Percentiles rank a stretch among this genome's conserved stretches.
phyloP scores from a whole-genome alignment of 2,797 vertebrate species.

The Gorsachius magnificus region DNA sequence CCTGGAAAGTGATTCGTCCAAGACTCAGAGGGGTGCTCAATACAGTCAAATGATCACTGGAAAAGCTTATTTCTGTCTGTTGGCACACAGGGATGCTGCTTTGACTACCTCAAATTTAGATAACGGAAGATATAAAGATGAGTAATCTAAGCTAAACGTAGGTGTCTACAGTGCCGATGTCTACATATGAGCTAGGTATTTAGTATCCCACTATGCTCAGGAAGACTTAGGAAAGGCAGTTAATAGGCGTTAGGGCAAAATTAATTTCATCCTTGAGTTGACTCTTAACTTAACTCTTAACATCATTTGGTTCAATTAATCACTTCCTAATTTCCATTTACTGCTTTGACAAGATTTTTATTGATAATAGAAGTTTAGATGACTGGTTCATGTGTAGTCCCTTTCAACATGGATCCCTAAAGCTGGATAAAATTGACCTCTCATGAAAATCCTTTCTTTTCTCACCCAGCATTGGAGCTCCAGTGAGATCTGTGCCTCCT shows the following conservation, averaged over 20 bases:
- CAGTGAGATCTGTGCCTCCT: background rate
- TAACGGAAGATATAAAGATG: background rate
- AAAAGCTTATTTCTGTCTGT: background rate
- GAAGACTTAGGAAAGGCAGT: background rate
- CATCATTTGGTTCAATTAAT: background rate
- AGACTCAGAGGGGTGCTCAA: background rate
- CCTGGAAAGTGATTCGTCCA: background rate
- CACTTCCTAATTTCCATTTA: background rate
- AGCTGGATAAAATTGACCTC: background rate
- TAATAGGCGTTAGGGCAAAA: background rate
- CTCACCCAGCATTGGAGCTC: background rate
- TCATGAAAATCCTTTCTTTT: background rate
- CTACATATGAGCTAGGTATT: background rate
- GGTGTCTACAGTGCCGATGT: background rate
- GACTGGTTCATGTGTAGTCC: background rate
- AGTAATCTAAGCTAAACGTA: background rate
- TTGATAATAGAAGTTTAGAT: background rate
- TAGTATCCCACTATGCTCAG: background rate
- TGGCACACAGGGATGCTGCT: background rate
- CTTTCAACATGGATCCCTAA: accelerated
- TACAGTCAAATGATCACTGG: background rate
- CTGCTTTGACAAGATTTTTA: background rate
- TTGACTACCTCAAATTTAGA: background rate
- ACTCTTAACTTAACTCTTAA: background rate
- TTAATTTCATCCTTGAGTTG: background rate